phyloP scores from a whole-genome alignment of 2,888 invertebrate genomes.

The Pemphredon lugubris region DNA sequence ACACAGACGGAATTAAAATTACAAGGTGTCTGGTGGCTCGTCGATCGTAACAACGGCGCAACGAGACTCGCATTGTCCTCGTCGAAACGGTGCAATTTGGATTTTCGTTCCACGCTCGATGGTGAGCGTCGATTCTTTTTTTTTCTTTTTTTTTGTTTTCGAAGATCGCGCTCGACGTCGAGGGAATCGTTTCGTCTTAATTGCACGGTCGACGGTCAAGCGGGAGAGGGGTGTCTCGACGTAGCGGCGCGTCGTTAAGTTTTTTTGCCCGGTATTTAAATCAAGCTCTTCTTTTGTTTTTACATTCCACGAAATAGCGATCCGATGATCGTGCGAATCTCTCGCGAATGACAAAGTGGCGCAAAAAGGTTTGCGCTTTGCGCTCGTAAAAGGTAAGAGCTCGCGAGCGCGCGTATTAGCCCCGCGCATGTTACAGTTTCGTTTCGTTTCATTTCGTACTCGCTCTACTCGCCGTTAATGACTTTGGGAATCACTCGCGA shows the following conservation, averaged over 20 bases:
- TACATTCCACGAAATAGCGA: no score
- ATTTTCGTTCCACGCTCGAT: conserved; percentile 24
- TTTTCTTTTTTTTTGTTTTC: conserved; percentile 5
- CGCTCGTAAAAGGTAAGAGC: conserved; percentile 43
- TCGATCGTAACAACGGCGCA: conserved; percentile 14
- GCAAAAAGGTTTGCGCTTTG: no score
- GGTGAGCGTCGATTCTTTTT: conserved; percentile 16
- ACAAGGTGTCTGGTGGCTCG: background rate
- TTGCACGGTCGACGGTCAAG: no score
- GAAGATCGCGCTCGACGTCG: no score
- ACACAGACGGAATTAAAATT: conserved; percentile 24
- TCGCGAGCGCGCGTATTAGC: conserved; percentile 29
- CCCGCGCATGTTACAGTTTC: conserved; percentile 43
- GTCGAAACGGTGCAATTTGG: conserved; percentile 13
- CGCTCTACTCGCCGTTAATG: conserved; percentile 29
- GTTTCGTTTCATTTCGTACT: conserved; percentile 29
- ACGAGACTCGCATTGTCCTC: conserved; percentile 13
- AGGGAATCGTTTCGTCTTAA: no score
- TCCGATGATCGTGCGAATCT: no score
- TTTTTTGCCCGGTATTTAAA: no score
- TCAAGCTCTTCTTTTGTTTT: no score
- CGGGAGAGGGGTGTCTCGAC: no score
- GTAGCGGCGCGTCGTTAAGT: no score
- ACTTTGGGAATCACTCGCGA: conserved; percentile 20
- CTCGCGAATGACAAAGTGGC: no score